These are phyloP conservation scores for Melanotus villosus DNA, from an alignment of 2,888 invertebrate species.

Conservation along the genomic window DNA sequence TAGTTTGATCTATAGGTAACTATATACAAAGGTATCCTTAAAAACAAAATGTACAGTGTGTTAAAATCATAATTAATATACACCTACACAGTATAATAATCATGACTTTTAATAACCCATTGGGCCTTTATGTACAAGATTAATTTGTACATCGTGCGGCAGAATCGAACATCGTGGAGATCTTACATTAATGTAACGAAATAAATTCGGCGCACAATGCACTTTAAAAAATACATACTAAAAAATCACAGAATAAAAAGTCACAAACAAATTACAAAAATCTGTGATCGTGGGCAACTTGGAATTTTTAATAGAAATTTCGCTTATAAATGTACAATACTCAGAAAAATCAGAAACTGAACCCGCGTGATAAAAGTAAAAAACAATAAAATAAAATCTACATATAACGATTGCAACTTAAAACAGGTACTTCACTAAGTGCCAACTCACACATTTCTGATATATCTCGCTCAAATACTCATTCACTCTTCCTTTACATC, in stretches of 20 bases:
- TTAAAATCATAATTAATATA: conserved; percentile 52
- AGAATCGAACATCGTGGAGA: not conserved
- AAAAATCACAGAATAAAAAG: conserved; percentile 67
- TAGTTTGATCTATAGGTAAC: conserved; percentile 65
- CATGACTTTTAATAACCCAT: conserved; percentile 50
- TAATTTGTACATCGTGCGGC: conserved; percentile 55
- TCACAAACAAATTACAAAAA: conserved; percentile 61
- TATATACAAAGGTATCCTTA: conserved; percentile 63
- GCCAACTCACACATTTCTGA: conserved; percentile 54
- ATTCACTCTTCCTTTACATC: conserved; percentile 41
- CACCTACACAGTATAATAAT: conserved; percentile 46
- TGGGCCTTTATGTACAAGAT: conserved; percentile 51
- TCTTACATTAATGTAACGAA: not conserved
- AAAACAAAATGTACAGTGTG: conserved; percentile 63
- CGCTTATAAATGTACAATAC: conserved; percentile 28
- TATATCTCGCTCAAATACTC: conserved; percentile 27
- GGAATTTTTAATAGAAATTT: conserved; percentile 26
- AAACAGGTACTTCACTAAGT: conserved; percentile 67
- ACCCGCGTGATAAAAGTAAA: conserved; percentile 49
- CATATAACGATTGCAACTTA: conserved; percentile 67
- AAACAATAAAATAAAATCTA: conserved; percentile 66
- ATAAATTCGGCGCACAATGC: conserved; percentile 26
- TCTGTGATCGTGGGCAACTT: conserved; percentile 56
- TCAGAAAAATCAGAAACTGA: conserved; percentile 50
- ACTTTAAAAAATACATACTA: conserved; percentile 57